Evolutionary conservation across 2,113 vertebrate genomes (phyloP).

Genomic region (Forbesichthys agassizii): DNA sequence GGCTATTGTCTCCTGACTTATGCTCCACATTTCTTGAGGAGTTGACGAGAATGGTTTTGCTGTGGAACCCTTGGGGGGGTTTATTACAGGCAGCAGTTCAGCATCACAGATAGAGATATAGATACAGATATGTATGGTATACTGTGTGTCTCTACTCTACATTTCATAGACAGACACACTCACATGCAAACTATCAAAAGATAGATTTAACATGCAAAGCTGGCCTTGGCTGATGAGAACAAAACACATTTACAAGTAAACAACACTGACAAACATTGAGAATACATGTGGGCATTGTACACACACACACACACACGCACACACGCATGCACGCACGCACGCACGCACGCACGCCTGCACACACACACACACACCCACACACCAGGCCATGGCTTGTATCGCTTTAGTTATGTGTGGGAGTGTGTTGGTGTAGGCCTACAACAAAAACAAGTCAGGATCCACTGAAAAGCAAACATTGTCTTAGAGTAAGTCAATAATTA

Average conservation of each 20-base stretch:
- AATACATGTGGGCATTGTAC: background rate
- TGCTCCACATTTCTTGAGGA: conserved; percentile 34
- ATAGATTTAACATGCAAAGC: background rate
- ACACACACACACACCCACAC: conserved; percentile 3
- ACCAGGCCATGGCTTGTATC: background rate
- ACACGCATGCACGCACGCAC: background rate
- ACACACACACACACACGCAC: background rate
- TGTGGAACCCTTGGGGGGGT: conserved; percentile 23
- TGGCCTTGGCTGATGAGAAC: no score
- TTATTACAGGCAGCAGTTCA: conserved; percentile 8
- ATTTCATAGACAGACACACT: background rate
- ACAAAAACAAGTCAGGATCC: background rate
- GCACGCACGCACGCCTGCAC: background rate
- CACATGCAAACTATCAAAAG: background rate
- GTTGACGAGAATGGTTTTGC: conserved; percentile 32
- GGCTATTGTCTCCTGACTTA: conserved; percentile 5
- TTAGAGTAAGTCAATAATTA: background rate
- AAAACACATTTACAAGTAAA: no score
- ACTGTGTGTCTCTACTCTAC: background rate
- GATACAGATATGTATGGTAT: background rate
- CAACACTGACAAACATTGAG: no score
- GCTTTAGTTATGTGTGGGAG: background rate
- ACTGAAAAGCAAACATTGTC: background rate
- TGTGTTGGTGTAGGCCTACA: background rate
- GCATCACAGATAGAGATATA: conserved; percentile 1